Conservation (phyloP, 1,140 invertebrate genomes). For the Caenorhabditis brenneri region DNA sequence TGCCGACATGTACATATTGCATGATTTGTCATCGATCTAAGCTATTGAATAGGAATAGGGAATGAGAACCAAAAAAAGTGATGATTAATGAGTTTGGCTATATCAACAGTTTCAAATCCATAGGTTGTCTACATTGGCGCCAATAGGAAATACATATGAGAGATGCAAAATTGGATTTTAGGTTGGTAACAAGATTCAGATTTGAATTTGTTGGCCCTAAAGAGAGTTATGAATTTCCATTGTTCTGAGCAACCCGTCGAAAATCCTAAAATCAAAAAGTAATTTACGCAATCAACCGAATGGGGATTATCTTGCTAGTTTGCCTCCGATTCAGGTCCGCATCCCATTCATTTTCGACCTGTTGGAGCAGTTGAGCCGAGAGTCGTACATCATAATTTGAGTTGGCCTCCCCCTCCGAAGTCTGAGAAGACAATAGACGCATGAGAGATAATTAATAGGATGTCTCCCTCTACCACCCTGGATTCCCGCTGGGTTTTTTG, state of each 20-base stretch:
- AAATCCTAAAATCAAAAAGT: slow-evolving; percentile 37
- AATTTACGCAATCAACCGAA: slow-evolving; percentile 38
- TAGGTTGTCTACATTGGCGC: too few relatives aligned
- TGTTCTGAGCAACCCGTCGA: not conserved
- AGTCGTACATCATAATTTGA: slow-evolving; percentile 34
- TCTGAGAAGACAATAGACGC: slow-evolving; percentile 10
- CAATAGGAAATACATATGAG: too few relatives aligned
- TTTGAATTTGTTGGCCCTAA: not conserved
- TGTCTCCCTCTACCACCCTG: not conserved
- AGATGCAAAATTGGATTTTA: too few relatives aligned
- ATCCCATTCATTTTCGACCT: not conserved
- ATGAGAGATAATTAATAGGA: slow-evolving; percentile 34
- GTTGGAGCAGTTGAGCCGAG: slow-evolving; percentile 8
- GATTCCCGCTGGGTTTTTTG: slow-evolving; percentile 7
- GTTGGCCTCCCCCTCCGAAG: not conserved
- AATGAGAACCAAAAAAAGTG: slow-evolving; percentile 7
- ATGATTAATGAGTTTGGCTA: not conserved
- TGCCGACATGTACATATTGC: slow-evolving; percentile 26
- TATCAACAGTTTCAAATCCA: not conserved
- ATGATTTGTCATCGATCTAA: not conserved
- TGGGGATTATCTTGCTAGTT: slow-evolving; percentile 37
- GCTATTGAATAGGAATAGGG: not conserved
- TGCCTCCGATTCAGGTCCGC: not conserved
- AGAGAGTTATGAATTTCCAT: not conserved
- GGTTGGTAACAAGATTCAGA: not conserved